These are phyloP conservation scores for Archips crataeganus DNA, from an alignment of 2,888 invertebrate species.

Conservation along the genomic window DNA sequence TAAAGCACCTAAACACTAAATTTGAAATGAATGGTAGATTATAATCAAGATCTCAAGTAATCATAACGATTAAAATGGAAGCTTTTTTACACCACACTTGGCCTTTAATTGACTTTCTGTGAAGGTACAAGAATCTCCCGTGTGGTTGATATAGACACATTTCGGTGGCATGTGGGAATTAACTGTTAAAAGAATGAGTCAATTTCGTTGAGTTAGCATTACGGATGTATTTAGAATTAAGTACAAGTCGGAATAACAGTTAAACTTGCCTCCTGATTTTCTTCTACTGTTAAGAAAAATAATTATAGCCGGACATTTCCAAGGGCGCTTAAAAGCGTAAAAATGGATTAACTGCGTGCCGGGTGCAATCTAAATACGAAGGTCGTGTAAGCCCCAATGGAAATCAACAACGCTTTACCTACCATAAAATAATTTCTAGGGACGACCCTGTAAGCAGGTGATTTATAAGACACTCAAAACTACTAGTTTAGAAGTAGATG, in stretches of 20 bases:
- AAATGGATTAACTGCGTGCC: neutral
- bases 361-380: neutral
- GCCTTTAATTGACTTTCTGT: neutral
- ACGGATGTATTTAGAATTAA: neutral
- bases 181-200: neutral
- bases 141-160: neutral
- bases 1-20: too few relatives aligned
- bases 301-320: neutral
- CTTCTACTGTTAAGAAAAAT: neutral
- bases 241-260: neutral
- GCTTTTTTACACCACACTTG: neutral
- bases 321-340: neutral
- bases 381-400: neutral
- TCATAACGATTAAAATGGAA: too few relatives aligned
- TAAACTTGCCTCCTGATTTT: neutral
- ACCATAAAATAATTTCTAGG: neutral
- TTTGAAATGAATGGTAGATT: too few relatives aligned
- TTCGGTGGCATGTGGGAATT: slow-evolving; percentile 1
- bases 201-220: neutral
- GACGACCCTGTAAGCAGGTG: neutral
- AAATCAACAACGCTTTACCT: neutral
- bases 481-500: slow-evolving; percentile 10
- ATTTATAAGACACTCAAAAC: neutral
- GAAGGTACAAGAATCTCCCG: too few relatives aligned
- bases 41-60: too few relatives aligned